Evolutionary conservation across 2,113 vertebrate genomes (phyloP).

Genomic region (Oryzias curvinotus): DNA sequence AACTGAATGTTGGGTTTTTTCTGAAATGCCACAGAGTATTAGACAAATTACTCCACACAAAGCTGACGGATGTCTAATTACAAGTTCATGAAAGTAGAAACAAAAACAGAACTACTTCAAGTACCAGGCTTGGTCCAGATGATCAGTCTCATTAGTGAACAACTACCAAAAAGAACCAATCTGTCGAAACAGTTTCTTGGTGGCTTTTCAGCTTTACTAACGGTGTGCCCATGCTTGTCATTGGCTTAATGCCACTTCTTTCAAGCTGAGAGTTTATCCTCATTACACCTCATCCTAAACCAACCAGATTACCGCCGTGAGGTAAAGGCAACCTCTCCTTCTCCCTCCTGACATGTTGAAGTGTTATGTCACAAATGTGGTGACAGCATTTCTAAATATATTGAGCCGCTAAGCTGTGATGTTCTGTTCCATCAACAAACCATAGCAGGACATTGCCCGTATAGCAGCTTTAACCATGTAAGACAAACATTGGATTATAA

Average conservation of each 20-base stretch:
- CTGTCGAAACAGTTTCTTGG: slow-evolving; percentile 37
- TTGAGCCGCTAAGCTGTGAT: neutral
- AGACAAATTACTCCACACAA: slow-evolving; percentile 6
- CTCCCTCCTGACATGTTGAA: slow-evolving; percentile 4
- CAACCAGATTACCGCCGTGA: neutral
- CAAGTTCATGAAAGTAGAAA: neutral
- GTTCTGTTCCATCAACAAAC: too few species aligned
- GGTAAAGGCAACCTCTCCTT: neutral
- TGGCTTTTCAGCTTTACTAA: neutral
- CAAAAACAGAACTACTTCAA: slow-evolving; percentile 10
- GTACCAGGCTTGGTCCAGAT: slow-evolving; percentile 34
- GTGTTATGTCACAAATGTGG: slow-evolving; percentile 5
- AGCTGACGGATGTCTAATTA: slow-evolving; percentile 13
- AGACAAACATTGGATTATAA: too few species aligned
- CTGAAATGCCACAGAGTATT: slow-evolving; percentile 36
- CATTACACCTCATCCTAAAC: slow-evolving; percentile 7
- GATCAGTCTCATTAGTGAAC: slow-evolving; percentile 27
- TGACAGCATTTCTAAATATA: slow-evolving; percentile 28
- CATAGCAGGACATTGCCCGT: too few species aligned
- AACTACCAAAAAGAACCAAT: slow-evolving; percentile 46
- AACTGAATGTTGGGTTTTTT: slow-evolving; percentile 56
- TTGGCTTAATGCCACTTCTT: slow-evolving; percentile 45
- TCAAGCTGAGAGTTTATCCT: neutral
- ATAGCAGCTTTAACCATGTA: too few species aligned
- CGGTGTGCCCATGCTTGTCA: slow-evolving; percentile 34